Conservation (phyloP, 2,888 invertebrate genomes). For the Scrobipalpa atriplicella region DNA sequence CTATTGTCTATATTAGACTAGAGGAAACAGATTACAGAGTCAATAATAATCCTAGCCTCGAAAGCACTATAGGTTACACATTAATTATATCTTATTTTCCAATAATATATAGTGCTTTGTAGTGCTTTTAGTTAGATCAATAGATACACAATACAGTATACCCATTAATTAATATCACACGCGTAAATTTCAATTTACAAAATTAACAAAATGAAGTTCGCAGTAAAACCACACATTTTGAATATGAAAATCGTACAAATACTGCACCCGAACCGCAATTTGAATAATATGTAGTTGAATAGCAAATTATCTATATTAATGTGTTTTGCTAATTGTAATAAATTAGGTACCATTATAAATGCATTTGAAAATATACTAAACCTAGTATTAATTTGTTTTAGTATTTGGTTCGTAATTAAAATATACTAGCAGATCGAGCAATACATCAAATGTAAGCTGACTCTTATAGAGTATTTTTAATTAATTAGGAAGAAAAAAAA, state of each 20-base stretch:
- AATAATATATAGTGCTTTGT: too few relatives aligned
- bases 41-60: too few relatives aligned
- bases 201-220: not conserved
- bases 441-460: too few relatives aligned
- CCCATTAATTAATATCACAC: not conserved
- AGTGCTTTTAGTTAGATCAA: not conserved
- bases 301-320: not conserved
- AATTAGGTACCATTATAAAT: not conserved
- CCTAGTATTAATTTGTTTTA: not conserved
- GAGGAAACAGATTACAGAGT: too few relatives aligned
- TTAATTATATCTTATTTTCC: not conserved
- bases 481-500: not conserved
- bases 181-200: not conserved
- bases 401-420: too few relatives aligned
- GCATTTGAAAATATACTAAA: constrained; percentile 5
- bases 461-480: too few relatives aligned
- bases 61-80: not conserved
- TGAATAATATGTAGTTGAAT: not conserved
- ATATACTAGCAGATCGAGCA: too few relatives aligned
- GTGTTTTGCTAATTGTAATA: not conserved
- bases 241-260: not conserved
- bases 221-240: constrained; percentile 7
- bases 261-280: not conserved
- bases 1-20: too few relatives aligned
- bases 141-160: not conserved